Base-by-base conservation (phyloP, 2,888 invertebrate species). In the Euproctis similis region DNA sequence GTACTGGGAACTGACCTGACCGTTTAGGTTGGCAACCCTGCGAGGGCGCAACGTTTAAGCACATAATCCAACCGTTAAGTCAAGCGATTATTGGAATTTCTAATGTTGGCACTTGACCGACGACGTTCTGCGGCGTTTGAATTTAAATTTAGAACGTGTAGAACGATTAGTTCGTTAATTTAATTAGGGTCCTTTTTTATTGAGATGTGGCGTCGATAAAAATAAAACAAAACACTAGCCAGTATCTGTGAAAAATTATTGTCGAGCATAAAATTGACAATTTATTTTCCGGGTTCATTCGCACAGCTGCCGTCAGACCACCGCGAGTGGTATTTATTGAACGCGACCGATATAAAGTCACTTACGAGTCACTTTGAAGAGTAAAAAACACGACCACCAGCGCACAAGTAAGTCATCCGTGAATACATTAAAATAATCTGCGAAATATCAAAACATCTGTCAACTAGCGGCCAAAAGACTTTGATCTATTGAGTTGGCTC, bases 391-490 rank as follows among this genome's bases (percentile, higher is more conserved):
- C n/a, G 70, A 64, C 74, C 77, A 73, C 77, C 72, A 58, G 61
- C 61, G 59, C 61, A 47, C 59, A 53, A n/a, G 67, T 69, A 76
- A 80, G 69, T 68, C 73, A 73, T 73, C 72, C 72, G 53, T 74
- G 80, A 64, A 78, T 76, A 74, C 39, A 75, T 72, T 76, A 72
- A 70, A 63, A 68, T 73, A 70, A 76, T 77, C 67, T 67, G 68
- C 62, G 54, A 69, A 68, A 62, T 77, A 78, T 76, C 72, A 74
- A 72, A 76, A 77, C 78, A 76, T 73, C 69, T 76, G 78, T 81
- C 78, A 75, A 71, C 64, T 52, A 54, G 57, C 75, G 73, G 73
- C 59, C 34, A 44, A 9, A 52, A 46, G 44, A 53, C 70, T 80
- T 80, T 81, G 74, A 81, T 80, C 67, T 75, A 57, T n/a, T 45